Evolutionary conservation across 2,888 invertebrate genomes (phyloP).

Genomic region (Acrobasis repandana): DNA sequence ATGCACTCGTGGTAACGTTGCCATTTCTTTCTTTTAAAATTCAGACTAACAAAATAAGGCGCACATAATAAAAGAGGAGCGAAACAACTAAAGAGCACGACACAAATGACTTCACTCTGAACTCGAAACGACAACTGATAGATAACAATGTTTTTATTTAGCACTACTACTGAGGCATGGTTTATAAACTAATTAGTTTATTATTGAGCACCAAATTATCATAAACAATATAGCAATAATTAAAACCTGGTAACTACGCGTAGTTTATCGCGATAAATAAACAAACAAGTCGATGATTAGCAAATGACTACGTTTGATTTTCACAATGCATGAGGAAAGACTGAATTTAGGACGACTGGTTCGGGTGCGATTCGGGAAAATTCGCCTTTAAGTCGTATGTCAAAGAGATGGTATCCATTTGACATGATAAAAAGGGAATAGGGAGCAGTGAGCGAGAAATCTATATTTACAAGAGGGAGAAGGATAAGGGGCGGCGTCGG

Average conservation of each 20-base stretch:
- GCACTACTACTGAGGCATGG: slow-evolving; percentile 21
- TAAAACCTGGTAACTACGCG: background rate
- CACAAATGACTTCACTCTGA: slow-evolving; percentile 39
- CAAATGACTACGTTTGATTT: slow-evolving; percentile 43
- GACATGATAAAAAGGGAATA: slow-evolving; percentile 36
- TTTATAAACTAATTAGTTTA: slow-evolving; percentile 22
- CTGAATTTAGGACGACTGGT: slow-evolving; percentile 62
- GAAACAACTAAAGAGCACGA: slow-evolving; percentile 30
- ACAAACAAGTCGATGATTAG: slow-evolving; percentile 46
- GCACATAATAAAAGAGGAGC: slow-evolving; percentile 33
- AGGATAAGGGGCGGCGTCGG: slow-evolving; percentile 51
- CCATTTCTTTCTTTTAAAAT: slow-evolving; percentile 58
- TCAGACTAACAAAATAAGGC: slow-evolving; percentile 27
- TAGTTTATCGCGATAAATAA: slow-evolving; percentile 41
- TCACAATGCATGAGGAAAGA: slow-evolving; percentile 47
- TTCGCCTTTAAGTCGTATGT: slow-evolving; percentile 49
- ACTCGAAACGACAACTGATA: slow-evolving; percentile 40
- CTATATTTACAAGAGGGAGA: slow-evolving; percentile 38
- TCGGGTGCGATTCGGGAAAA: slow-evolving; percentile 57
- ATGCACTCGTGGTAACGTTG: slow-evolving; percentile 74
- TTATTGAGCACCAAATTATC: background rate
- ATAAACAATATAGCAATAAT: background rate
- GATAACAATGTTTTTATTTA: slow-evolving; percentile 34
- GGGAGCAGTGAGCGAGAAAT: slow-evolving; percentile 48
- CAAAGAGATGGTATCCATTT: slow-evolving; percentile 41